Conservation (phyloP, 2,797 vertebrate genomes). For the Etheostoma nigrum region DNA sequence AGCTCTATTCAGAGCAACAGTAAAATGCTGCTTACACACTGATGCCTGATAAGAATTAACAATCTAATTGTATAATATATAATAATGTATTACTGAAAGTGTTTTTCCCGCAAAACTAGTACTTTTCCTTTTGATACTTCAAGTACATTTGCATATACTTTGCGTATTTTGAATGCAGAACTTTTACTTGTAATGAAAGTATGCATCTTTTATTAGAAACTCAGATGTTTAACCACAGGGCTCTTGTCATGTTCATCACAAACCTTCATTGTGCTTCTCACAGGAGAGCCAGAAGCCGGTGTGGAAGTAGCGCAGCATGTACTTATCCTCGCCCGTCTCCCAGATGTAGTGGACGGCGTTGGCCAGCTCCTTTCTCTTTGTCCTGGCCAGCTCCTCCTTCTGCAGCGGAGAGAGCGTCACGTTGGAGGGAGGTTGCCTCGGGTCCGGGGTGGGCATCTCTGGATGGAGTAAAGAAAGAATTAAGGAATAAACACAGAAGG, state of each 20-base stretch:
- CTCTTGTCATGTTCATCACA: background rate
- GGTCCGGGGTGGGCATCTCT: slow-evolving; percentile 80
- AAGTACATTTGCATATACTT: no score
- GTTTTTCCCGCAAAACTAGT: no score
- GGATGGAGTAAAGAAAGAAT: slow-evolving; percentile 1
- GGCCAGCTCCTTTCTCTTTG: slow-evolving; percentile 78
- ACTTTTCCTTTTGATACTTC: no score
- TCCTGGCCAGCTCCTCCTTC: slow-evolving; percentile 75
- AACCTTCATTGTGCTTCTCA: slow-evolving; percentile 87
- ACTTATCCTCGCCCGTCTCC: slow-evolving; percentile 91
- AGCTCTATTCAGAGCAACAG: background rate
- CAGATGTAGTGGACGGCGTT: slow-evolving; percentile 90
- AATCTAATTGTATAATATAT: no score
- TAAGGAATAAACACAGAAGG: background rate
- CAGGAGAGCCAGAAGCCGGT: slow-evolving; percentile 91
- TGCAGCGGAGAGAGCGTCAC: slow-evolving; percentile 75
- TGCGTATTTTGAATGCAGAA: no score
- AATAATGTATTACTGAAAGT: no score
- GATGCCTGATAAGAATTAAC: background rate
- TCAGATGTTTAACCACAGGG: background rate
- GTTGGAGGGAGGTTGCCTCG: slow-evolving; percentile 63
- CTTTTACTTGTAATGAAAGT: background rate
- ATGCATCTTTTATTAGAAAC: no score
- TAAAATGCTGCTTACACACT: background rate
- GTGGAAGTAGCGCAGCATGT: slow-evolving; percentile 88